A percentile compares a stretch with the other conserved stretches of the same genome.
Evolutionary conservation across 2,113 vertebrate genomes (phyloP).

Genomic region (Nipponia nippon): DNA sequence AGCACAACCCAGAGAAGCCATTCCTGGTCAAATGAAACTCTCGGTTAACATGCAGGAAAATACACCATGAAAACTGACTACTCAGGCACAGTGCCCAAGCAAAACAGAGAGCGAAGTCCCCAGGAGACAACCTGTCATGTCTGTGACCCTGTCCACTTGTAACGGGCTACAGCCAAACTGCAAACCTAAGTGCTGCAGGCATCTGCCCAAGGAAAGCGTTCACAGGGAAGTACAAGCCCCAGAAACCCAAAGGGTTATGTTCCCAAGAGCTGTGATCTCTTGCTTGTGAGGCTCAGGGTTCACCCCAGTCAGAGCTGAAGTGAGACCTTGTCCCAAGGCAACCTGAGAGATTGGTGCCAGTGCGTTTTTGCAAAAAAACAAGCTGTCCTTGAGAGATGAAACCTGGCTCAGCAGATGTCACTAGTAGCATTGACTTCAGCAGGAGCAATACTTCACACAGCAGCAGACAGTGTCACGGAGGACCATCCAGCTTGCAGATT

Average conservation of each 20-base stretch:
- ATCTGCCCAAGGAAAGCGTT: neutral
- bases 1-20: neutral
- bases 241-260: neutral
- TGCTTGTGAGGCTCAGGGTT: neutral
- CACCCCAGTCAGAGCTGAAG: neutral
- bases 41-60: neutral
- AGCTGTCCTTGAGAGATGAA: neutral
- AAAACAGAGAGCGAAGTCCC: neutral
- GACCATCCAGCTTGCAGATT: neutral
- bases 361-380: accelerated
- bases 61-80: neutral
- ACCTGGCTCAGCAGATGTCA: neutral
- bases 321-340: neutral
- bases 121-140: neutral
- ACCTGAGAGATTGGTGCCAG: neutral
- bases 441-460: neutral
- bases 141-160: neutral
- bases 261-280: neutral
- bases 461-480: neutral
- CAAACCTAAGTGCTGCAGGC: neutral
- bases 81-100: neutral
- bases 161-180: neutral
- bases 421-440: neutral
- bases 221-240: accelerated
- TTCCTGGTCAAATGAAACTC: neutral